A percentile compares a stretch with the other conserved stretches of the same genome.
Conservation (phyloP, 2,888 invertebrate species). For the Gymnosoma rotundatum region DNA sequence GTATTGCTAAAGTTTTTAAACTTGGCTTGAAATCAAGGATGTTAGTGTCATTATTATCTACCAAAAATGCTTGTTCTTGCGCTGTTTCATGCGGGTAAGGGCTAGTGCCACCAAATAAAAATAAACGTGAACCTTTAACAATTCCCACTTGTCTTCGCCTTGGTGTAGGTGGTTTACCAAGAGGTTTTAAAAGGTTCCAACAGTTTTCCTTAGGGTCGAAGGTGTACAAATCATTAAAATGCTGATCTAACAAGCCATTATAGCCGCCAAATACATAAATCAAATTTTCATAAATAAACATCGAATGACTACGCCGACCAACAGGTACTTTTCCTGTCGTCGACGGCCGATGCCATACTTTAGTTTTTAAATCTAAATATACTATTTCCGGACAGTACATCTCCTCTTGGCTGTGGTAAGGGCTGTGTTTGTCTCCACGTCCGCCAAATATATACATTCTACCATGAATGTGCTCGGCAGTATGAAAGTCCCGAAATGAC, state of each 20-base stretch:
- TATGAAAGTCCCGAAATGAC: conserved; percentile 93
- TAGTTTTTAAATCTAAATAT: conserved; percentile 88
- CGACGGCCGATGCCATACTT: conserved; percentile 87
- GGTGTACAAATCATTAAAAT: conserved; percentile 92
- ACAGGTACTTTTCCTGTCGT: conserved; percentile 87
- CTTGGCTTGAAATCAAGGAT: conserved; percentile 90
- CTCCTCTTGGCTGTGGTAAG: conserved; percentile 87
- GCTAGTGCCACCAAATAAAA: conserved; percentile 93
- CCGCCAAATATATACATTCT: conserved; percentile 96
- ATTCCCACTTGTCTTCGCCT: conserved; percentile 91
- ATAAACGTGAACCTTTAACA: conserved; percentile 88
- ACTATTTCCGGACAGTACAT: conserved; percentile 90
- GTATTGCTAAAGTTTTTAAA: conserved; percentile 88
- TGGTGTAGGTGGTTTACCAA: conserved; percentile 85
- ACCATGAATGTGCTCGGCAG: conserved; percentile 89
- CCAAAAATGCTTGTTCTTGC: conserved; percentile 80
- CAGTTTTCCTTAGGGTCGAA: conserved; percentile 85
- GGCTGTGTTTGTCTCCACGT: conserved; percentile 88
- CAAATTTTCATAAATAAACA: conserved; percentile 89
- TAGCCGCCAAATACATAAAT: conserved; percentile 96
- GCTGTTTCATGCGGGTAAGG: conserved; percentile 70
- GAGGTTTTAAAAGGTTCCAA: conserved; percentile 85
- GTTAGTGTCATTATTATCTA: conserved; percentile 92
- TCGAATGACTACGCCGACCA: conserved; percentile 94
- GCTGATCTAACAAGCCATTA: conserved; percentile 88